Evolutionary conservation across 2,113 vertebrate species (phyloP).

Genomic region (Hemichromis elongatus): DNA sequence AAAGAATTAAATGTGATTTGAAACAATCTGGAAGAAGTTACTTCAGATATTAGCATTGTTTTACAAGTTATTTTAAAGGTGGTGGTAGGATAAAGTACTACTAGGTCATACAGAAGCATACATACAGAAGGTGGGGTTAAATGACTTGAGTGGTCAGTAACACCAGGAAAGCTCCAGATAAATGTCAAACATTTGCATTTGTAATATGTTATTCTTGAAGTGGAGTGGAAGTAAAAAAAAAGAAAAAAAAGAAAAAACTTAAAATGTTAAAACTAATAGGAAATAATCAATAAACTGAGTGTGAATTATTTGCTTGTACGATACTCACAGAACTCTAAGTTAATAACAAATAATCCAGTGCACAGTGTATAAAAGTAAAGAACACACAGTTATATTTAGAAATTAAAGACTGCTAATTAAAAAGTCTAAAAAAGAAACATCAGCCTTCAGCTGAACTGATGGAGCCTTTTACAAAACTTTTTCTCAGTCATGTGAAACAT

Average conservation of each 20-base stretch:
- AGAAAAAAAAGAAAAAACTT: too few species aligned
- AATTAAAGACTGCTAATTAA: not conserved
- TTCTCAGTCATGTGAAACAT: not conserved
- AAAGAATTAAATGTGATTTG: not conserved
- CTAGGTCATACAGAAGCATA: not conserved
- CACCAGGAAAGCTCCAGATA: too few species aligned
- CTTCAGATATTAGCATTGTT: not conserved
- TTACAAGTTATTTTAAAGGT: not conserved
- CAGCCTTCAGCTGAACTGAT: not conserved
- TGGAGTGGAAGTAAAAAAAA: too few species aligned
- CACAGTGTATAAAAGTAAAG: not conserved
- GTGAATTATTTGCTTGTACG: not conserved
- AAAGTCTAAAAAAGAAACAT: not conserved
- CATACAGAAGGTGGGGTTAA: not conserved
- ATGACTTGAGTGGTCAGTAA: not conserved
- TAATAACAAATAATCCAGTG: not conserved
- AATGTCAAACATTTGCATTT: too few species aligned
- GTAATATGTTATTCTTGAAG: not conserved
- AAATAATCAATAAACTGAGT: too few species aligned
- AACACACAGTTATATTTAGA: not conserved
- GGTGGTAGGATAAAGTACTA: not conserved
- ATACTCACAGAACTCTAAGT: not conserved
- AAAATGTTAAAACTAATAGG: too few species aligned
- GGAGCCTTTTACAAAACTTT: not conserved
- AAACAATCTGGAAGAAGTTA: not conserved